Conservation (phyloP, 2,888 invertebrate genomes). For the Athetis lepigone region DNA sequence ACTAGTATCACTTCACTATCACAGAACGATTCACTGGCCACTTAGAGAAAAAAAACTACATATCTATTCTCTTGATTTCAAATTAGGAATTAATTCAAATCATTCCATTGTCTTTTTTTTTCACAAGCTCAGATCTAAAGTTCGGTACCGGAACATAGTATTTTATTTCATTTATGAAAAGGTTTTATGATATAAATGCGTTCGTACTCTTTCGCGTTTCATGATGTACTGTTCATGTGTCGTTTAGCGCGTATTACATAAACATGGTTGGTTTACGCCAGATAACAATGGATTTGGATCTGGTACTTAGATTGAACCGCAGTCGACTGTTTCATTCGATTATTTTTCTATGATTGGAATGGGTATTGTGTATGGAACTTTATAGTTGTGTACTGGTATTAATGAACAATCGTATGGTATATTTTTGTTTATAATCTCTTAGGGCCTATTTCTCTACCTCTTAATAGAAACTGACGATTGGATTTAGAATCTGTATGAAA, state of each 20-base stretch:
- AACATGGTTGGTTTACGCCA: slow-evolving; percentile 70
- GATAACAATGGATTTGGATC: slow-evolving; percentile 67
- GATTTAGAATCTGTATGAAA: too few relatives aligned
- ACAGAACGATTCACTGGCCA: slow-evolving; percentile 71
- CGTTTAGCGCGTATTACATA: slow-evolving; percentile 67
- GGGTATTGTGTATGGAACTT: slow-evolving; percentile 13
- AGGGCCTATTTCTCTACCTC: background rate
- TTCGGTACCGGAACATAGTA: slow-evolving; percentile 52
- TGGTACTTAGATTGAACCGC: slow-evolving; percentile 4
- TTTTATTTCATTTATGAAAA: slow-evolving; percentile 18
- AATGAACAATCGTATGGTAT: background rate
- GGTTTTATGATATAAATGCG: slow-evolving; percentile 47
- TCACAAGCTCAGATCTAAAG: slow-evolving; percentile 36
- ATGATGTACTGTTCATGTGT: slow-evolving; percentile 56
- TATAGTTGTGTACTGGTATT: background rate
- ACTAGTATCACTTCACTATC: slow-evolving; percentile 80
- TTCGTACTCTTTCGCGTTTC: slow-evolving; percentile 57
- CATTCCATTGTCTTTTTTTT: background rate
- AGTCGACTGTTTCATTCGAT: slow-evolving; percentile 1
- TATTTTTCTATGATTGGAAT: slow-evolving; percentile 13
- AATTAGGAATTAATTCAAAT: slow-evolving; percentile 1
- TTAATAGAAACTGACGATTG: too few relatives aligned
- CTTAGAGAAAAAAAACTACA: slow-evolving; percentile 19
- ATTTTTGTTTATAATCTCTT: background rate
- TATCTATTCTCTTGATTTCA: background rate